Evolutionary conservation across 2,797 vertebrate genomes (phyloP).

Genomic region (Heliangelus exortis): DNA sequence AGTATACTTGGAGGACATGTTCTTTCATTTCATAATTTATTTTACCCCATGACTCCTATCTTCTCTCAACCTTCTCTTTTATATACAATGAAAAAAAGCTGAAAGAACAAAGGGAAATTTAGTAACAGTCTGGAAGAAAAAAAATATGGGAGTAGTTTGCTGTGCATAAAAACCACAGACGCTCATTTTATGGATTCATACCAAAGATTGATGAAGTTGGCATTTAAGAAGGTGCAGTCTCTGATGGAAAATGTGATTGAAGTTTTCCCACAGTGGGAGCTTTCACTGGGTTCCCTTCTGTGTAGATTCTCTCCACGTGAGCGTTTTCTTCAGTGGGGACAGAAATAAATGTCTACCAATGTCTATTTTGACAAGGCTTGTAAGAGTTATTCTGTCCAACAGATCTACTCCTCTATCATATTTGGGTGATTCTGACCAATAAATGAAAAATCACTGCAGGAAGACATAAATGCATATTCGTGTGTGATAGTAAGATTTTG

Average conservation of each 20-base stretch:
- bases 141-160: not conserved
- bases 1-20: not conserved
- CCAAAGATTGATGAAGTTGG: conserved; percentile 52
- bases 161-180: not conserved
- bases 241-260: conserved; percentile 48
- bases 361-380: conserved; percentile 34
- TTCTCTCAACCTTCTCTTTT: not conserved
- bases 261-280: conserved; percentile 56
- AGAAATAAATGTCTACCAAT: conserved; percentile 5
- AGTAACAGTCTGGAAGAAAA: not conserved
- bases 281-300: not conserved
- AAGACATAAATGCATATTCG: not conserved
- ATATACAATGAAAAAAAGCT: not conserved
- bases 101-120: not conserved
- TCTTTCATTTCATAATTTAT: not conserved
- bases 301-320: conserved; percentile 31
- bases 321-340: not conserved
- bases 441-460: not conserved
- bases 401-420: not conserved
- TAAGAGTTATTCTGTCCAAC: conserved; percentile 19
- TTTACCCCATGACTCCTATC: not conserved
- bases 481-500: not conserved
- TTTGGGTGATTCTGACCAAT: not conserved
- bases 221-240: conserved; percentile 40
- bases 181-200: conserved; percentile 33